Percentiles rank a stretch among this genome's conserved stretches.
Conservation (phyloP, 2,888 invertebrate genomes). For the Zootermopsis nevadensis region DNA sequence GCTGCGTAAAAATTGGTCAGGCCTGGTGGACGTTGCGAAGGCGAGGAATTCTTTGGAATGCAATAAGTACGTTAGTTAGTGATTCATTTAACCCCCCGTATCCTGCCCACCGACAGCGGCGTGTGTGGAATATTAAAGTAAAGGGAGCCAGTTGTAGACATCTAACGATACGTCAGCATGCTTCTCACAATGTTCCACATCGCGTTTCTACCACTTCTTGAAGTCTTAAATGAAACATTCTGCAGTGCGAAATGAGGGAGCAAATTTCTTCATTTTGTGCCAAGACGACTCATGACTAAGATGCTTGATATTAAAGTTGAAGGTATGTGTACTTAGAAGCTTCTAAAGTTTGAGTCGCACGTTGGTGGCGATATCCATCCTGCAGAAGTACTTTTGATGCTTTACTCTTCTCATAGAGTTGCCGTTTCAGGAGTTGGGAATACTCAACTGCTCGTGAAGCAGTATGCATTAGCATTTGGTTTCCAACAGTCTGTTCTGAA, state of each 20-base stretch:
- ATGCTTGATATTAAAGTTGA: constrained; percentile 29
- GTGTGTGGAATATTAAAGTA: no score
- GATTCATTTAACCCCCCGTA: no score
- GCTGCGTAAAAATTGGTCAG: no score
- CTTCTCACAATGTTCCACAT: neutral
- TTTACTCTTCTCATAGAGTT: neutral
- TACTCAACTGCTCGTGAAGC: neutral
- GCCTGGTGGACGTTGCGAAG: no score
- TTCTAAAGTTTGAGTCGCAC: neutral
- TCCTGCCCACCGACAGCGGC: no score
- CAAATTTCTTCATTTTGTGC: neutral
- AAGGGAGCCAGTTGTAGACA: neutral
- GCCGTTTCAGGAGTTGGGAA: neutral
- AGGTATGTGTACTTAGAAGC: constrained; percentile 19
- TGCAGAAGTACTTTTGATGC: neutral
- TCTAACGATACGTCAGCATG: neutral
- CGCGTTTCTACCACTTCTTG: neutral
- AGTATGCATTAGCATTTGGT: no score
- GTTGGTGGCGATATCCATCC: neutral
- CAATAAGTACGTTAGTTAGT: no score
- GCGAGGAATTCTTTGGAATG: no score
- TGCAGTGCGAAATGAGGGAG: neutral
- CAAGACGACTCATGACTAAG: neutral
- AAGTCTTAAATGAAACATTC: neutral
- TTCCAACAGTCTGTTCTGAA: no score